Evolutionary conservation across 2,888 invertebrate species (phyloP), one percentile per base, ranked within the genome.

Genomic region (Ganaspis brasiliensis): DNA sequence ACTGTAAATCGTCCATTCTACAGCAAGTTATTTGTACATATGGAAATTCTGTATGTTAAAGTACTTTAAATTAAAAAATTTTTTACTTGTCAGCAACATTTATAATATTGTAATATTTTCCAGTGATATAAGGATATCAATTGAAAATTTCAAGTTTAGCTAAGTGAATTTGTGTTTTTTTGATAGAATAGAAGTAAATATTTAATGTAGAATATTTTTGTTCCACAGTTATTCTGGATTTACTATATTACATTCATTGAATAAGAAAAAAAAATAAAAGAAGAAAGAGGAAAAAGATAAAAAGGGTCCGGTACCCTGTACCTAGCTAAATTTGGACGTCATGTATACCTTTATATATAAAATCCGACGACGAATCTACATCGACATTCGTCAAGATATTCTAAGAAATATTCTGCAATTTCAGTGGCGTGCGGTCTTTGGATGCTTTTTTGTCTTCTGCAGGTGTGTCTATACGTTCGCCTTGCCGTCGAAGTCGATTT

Each of bases 401-500:
- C 76, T 85, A 84, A 85, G 82, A 84, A 84, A 82, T 88, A 87
- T 87, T 84, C 83, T 70, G 84, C 85, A 84, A 87, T 86, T 85
- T 88, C 75, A 83, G 77, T 76, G 85, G 77, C 84, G 79, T 82
- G 83, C 83, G 81, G 82, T 57, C 79, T 26, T 52, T 72, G 40
- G 75, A 37, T 57, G 72, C 77, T 81, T 85, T 82, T 79, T 79
- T 80, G 79, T 80, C 73, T 77, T 83, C 81, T 77, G 86, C 87
- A 87, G 87, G 87, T 87, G 88, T 84, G 19, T 52, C n/a, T 16
- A 84, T 86, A 88, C 88, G 91, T 90, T 91, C 92, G 92, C 91
- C 91, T 91, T 91, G 91, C 91, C 91, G 91, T 86, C 88, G 89
- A 89, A 91, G 91, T 90, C 91, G 90, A 89, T 88, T 90, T 92